These are phyloP conservation scores for Halocaridina rubra DNA, from an alignment of 2,888 invertebrate genomes.

Conservation along the genomic window DNA sequence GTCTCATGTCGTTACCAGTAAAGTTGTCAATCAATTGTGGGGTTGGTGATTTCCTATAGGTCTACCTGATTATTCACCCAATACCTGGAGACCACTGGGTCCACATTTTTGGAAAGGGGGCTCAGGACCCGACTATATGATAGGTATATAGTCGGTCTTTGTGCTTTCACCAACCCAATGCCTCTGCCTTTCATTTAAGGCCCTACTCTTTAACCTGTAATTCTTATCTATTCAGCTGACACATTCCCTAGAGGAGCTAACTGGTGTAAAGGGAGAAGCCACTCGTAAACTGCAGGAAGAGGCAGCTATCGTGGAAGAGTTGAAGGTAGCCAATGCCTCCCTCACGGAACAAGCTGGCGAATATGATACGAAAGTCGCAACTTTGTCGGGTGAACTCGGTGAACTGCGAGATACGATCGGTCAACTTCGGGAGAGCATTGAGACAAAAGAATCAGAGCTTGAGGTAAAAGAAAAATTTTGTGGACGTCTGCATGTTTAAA, in stretches of 20 bases:
- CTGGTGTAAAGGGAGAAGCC: slow-evolving; percentile 28
- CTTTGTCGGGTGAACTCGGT: slow-evolving; percentile 37
- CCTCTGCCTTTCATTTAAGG: too few species aligned
- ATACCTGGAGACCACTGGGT: too few species aligned
- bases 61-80: too few species aligned
- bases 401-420: slow-evolving; percentile 15
- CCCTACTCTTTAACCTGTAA: too few species aligned
- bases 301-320: slow-evolving; percentile 17
- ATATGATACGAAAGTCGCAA: neutral
- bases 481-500: neutral
- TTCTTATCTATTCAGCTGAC: slow-evolving; percentile 57
- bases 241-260: slow-evolving; percentile 54
- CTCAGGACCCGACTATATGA: too few species aligned
- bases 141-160: too few species aligned
- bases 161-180: too few species aligned
- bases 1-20: too few species aligned
- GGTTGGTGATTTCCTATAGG: too few species aligned
- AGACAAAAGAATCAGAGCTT: slow-evolving; percentile 52
- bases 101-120: too few species aligned
- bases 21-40: too few species aligned
- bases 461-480: slow-evolving; percentile 15
- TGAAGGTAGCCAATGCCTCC: slow-evolving; percentile 18
- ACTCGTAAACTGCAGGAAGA: slow-evolving; percentile 11
- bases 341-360: slow-evolving; percentile 16
- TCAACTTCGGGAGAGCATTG: slow-evolving; percentile 41